Conservation (phyloP, 2,113 vertebrate species). For the Cichladusa arquata region DNA sequence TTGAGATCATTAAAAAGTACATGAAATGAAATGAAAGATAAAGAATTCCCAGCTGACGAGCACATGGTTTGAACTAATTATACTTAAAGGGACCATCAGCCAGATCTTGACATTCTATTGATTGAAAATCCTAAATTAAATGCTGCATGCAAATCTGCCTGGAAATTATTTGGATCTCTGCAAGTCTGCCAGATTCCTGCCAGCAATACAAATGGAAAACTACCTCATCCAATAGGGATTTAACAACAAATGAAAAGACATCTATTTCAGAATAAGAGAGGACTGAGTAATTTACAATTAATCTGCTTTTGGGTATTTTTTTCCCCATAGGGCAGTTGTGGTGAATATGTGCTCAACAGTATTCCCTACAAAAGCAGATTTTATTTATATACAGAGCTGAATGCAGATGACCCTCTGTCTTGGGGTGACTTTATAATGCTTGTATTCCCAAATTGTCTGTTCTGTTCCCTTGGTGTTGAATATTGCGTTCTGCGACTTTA, state of each 20-base stretch:
- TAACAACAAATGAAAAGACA: neutral
- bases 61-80: neutral
- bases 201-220: slow-evolving; percentile 8
- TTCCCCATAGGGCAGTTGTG: neutral
- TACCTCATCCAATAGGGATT: neutral
- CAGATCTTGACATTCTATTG: slow-evolving; percentile 21
- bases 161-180: neutral
- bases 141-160: neutral
- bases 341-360: neutral
- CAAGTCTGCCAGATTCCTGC: neutral
- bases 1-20: neutral
- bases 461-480: too few relatives aligned
- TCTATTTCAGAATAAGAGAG: neutral
- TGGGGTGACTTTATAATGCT: too few relatives aligned
- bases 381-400: neutral
- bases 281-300: neutral
- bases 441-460: too few relatives aligned
- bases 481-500: too few relatives aligned
- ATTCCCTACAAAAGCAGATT: neutral
- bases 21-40: neutral
- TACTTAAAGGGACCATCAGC: neutral
- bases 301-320: neutral
- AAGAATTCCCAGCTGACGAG: neutral
- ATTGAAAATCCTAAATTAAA: slow-evolving; percentile 43
- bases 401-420: neutral